Conservation (phyloP, 2,797 vertebrate genomes). For the Xiphophorus birchmanni region DNA sequence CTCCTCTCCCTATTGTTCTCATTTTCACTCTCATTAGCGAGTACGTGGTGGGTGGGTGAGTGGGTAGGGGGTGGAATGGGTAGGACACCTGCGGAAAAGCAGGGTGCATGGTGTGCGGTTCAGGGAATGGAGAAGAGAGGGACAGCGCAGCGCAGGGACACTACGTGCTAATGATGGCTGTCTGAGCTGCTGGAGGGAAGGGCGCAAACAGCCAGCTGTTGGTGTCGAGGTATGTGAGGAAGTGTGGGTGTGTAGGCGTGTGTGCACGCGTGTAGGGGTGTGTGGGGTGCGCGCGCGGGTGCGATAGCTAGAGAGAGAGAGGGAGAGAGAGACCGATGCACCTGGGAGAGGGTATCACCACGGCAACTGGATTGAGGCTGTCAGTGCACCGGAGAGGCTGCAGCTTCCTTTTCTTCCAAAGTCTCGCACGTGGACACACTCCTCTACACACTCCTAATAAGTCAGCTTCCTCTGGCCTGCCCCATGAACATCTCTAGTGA, state of each 20-base stretch:
- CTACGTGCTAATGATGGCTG: constrained; percentile 73
- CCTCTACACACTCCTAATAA: constrained; percentile 39
- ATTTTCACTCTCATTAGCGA: constrained; percentile 79
- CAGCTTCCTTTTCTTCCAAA: constrained; percentile 27
- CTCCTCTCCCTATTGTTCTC: constrained; percentile 80
- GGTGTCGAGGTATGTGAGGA: constrained; percentile 68
- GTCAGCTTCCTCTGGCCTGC: constrained; percentile 38
- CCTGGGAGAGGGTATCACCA: constrained; percentile 79
- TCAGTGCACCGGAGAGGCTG: constrained; percentile 62
- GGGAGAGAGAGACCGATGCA: constrained; percentile 59
- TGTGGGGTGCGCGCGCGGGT: constrained; percentile 12
- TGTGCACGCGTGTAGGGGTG: constrained; percentile 9
- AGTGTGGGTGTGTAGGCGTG: constrained; percentile 46
- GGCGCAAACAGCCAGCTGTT: constrained; percentile 68
- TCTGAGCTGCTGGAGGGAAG: constrained; percentile 65
- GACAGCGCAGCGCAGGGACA: constrained; percentile 60
- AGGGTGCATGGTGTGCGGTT: constrained; percentile 28
- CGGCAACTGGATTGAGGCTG: constrained; percentile 78
- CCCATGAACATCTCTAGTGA: constrained; percentile 77
- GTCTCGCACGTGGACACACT: constrained; percentile 21
- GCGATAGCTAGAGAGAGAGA: background rate
- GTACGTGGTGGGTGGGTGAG: constrained; percentile 52
- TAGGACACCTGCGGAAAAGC: constrained; percentile 75
- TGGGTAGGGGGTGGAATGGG: constrained; percentile 35
- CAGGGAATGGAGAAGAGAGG: constrained; percentile 38